Evolutionary conservation across 2,797 vertebrate genomes (phyloP).

Genomic region (Chloroceryle inda): DNA sequence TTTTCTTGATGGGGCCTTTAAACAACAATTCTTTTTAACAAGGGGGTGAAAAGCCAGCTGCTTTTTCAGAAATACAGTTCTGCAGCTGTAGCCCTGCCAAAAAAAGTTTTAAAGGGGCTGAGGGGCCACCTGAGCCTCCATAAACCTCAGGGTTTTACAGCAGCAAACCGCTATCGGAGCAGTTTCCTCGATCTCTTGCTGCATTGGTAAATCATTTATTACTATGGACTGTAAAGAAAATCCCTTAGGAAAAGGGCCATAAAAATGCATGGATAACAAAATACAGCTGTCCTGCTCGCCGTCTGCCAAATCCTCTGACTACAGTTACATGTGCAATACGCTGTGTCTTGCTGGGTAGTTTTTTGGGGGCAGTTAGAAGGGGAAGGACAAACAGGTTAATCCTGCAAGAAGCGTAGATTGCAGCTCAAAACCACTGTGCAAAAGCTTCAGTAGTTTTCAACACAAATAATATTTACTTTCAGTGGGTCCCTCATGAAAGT

Average conservation of each 20-base stretch:
- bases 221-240: background rate
- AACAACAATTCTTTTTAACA: conserved; percentile 70
- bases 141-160: conserved; percentile 62
- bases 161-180: background rate
- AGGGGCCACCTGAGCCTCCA: conserved; percentile 61
- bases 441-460: background rate
- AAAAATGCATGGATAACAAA: conserved; percentile 27
- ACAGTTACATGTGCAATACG: background rate
- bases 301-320: background rate
- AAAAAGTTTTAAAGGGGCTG: conserved; percentile 68
- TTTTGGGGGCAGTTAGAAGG: rapidly evolving
- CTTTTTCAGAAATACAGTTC: conserved; percentile 45
- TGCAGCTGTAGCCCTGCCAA: conserved; percentile 18
- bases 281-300: background rate
- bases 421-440: background rate
- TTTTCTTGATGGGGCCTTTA: conserved; percentile 64
- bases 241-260: background rate
- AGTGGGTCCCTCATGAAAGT: background rate
- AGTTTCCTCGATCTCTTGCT: conserved; percentile 32
- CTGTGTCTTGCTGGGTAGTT: background rate
- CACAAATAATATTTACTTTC: background rate
- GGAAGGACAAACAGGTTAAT: background rate
- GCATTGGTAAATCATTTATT: conserved; percentile 65
- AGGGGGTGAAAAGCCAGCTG: conserved; percentile 29
- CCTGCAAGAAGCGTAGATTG: background rate